phyloP scores from a whole-genome alignment of 2,797 vertebrate genomes.

The Eutrigla gurnardus region DNA sequence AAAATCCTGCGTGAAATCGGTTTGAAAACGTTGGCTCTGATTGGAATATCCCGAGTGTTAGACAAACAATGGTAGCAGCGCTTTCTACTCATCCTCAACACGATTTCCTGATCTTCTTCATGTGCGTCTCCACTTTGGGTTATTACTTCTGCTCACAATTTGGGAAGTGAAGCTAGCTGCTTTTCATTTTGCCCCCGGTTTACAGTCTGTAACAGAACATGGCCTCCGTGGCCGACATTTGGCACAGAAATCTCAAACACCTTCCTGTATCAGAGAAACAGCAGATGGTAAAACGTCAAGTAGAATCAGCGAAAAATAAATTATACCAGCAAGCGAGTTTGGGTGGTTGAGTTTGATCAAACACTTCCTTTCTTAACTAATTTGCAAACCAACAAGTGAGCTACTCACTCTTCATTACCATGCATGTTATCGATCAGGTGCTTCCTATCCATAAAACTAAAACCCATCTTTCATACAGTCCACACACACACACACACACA shows the following conservation, averaged over 20 bases:
- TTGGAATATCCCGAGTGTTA: slow-evolving; percentile 51
- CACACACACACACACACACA: too few relatives aligned
- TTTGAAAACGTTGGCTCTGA: slow-evolving; percentile 40
- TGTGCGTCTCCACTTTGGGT: slow-evolving; percentile 7
- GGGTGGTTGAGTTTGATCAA: slow-evolving; percentile 39
- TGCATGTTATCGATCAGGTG: slow-evolving; percentile 62
- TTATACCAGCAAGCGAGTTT: slow-evolving; percentile 2
- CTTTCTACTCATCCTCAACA: slow-evolving; percentile 15
- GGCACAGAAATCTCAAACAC: slow-evolving; percentile 66
- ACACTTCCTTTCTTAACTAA: slow-evolving; percentile 45
- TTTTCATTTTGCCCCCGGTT: slow-evolving; percentile 38
- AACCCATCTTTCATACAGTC: slow-evolving; percentile 40
- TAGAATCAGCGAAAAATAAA: slow-evolving; percentile 9
- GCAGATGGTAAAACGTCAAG: slow-evolving; percentile 30
- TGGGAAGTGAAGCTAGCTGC: slow-evolving; percentile 22
- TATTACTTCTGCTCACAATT: slow-evolving; percentile 13
- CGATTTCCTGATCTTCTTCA: not conserved
- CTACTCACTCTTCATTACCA: slow-evolving; percentile 56
- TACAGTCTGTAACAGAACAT: slow-evolving; percentile 43
- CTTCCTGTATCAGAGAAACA: slow-evolving; percentile 36
- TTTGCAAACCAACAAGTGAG: slow-evolving; percentile 41
- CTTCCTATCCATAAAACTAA: slow-evolving; percentile 39
- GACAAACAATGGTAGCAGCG: slow-evolving; percentile 38
- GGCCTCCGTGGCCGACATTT: slow-evolving; percentile 51
- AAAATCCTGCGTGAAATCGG: slow-evolving; percentile 13